phyloP scores from a whole-genome alignment of 2,888 invertebrate species.

The Brassicogethes aeneus region DNA sequence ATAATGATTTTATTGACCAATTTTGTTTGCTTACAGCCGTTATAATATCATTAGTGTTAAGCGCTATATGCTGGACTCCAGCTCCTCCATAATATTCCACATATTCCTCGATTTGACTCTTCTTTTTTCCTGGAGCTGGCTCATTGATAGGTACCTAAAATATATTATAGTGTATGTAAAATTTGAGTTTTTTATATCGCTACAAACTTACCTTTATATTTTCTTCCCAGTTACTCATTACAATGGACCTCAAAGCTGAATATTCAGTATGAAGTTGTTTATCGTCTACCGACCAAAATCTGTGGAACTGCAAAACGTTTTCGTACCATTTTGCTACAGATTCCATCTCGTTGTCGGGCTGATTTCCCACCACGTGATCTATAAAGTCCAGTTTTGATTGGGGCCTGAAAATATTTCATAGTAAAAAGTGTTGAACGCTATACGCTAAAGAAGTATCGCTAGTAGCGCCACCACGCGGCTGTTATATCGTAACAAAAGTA shows the following conservation, averaged over 20 bases:
- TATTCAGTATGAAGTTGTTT: slow-evolving; percentile 91
- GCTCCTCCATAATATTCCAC: slow-evolving; percentile 97
- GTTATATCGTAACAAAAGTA: too few relatives aligned
- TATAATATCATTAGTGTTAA: slow-evolving; percentile 92
- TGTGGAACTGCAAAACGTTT: slow-evolving; percentile 59
- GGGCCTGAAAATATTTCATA: slow-evolving; percentile 45
- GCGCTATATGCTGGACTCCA: slow-evolving; percentile 96
- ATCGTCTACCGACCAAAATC: slow-evolving; percentile 99
- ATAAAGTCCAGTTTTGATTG: slow-evolving; percentile 73
- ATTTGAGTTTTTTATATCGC: slow-evolving; percentile 4
- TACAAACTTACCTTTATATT: slow-evolving; percentile 73
- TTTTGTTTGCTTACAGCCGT: slow-evolving; percentile 52
- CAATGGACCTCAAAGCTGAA: slow-evolving; percentile 93
- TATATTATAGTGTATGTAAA: slow-evolving; percentile 5
- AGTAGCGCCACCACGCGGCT: too few relatives aligned
- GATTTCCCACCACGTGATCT: slow-evolving; percentile 97
- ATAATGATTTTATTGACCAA: neutral
- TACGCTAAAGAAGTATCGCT: too few relatives aligned
- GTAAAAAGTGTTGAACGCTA: neutral
- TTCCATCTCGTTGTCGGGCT: slow-evolving; percentile 89
- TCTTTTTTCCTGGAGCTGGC: slow-evolving; percentile 87
- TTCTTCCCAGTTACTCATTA: slow-evolving; percentile 96
- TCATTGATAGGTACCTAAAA: slow-evolving; percentile 90
- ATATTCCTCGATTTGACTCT: slow-evolving; percentile 97
- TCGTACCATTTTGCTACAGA: slow-evolving; percentile 84